Evolutionary conservation across 1,140 invertebrate species (phyloP).

Genomic region (Penaeus chinensis): DNA sequence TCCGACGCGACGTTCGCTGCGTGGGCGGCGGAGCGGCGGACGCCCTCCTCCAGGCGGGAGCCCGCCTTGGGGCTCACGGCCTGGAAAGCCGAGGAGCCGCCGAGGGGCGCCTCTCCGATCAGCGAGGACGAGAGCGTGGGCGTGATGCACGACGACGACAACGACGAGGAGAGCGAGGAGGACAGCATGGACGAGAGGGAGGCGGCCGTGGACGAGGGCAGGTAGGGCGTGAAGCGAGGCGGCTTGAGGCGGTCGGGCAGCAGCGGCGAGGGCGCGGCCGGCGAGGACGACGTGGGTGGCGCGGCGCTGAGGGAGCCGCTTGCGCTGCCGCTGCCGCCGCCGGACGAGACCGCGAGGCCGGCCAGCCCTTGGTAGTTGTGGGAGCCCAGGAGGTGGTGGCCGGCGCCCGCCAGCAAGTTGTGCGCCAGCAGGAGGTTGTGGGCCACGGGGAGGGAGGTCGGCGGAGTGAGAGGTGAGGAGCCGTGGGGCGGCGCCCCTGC

Average conservation of each 20-base stretch:
- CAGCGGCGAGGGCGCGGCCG: conserved; percentile 60
- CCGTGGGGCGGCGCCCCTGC: conserved; percentile 32
- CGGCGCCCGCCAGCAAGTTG: conserved; percentile 72
- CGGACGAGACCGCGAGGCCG: conserved; percentile 54
- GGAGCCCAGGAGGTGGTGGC: conserved; percentile 64
- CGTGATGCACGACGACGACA: conserved; percentile 62
- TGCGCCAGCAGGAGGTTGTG: conserved; percentile 64
- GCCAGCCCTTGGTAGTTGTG: conserved; percentile 65
- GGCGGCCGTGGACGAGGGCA: conserved; percentile 69
- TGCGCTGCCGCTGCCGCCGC: conserved; percentile 52
- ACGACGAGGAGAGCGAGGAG: conserved; percentile 66
- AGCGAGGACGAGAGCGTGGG: conserved; percentile 62
- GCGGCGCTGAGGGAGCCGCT: conserved; percentile 65
- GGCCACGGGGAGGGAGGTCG: conserved; percentile 59
- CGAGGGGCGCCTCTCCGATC: conserved; percentile 59
- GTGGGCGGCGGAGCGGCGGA: conserved; percentile 59
- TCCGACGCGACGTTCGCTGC: conserved; percentile 71
- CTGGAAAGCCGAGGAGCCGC: conserved; percentile 66
- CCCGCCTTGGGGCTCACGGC: conserved; percentile 64
- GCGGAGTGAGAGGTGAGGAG: conserved; percentile 59
- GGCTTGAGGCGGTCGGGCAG: conserved; percentile 62
- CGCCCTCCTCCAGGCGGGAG: conserved; percentile 64
- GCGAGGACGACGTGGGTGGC: conserved; percentile 63
- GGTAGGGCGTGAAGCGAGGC: conserved; percentile 63
- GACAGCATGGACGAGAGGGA: conserved; percentile 65